Evolutionary conservation across 2,797 vertebrate genomes (phyloP), one percentile per base, ranked within the genome.

Genomic region (Neosalanx taihuensis): DNA sequence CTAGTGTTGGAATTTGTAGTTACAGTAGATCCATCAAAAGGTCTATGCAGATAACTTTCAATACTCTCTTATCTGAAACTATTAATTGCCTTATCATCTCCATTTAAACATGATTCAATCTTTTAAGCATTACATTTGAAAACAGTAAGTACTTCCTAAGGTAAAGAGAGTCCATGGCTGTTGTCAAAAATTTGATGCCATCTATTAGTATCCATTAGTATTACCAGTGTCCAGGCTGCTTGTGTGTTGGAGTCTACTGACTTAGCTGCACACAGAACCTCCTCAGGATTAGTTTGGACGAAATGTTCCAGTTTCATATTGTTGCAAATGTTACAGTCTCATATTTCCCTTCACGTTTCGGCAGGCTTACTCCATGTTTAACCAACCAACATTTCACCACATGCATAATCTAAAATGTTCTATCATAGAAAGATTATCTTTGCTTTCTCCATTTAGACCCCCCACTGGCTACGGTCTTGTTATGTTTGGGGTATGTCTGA

Each of bases 231-330:
- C 37, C 20, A n/a, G 37, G 1, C 18, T 35, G n/a, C 41, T 17
- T 66, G 37, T 66, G 41, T 1, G 31, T 30, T 26, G 12, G 15
- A 57, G 51, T 68, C 66, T 58, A 29, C 51, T 13, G 33, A 73
- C 72, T 41, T 73, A 71, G 67, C 72, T 64, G n/a, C 59, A 72
- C 20, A 78, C 49, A 49, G 49, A 72, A 70, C 66, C 74, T 71
- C 71, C 68, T 70, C 63, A 23, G 74, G 67, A 73, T 77, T 80
- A 79, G 37, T 70, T 51, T 51, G 51, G 68, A 15, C 7, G 67
- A 71, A 46, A 79, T 58, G 67, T 69, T 53, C 69, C 70, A 73
- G 69, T 80, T 70, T 81, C 71, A 80, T 64, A 80, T 68, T 79
- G n/a, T 68, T 75, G 66, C n/a, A n/a, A 69, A 66, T 78, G 76